phyloP scores from a whole-genome alignment of 2,888 invertebrate genomes.

The Prosapia bicincta region DNA sequence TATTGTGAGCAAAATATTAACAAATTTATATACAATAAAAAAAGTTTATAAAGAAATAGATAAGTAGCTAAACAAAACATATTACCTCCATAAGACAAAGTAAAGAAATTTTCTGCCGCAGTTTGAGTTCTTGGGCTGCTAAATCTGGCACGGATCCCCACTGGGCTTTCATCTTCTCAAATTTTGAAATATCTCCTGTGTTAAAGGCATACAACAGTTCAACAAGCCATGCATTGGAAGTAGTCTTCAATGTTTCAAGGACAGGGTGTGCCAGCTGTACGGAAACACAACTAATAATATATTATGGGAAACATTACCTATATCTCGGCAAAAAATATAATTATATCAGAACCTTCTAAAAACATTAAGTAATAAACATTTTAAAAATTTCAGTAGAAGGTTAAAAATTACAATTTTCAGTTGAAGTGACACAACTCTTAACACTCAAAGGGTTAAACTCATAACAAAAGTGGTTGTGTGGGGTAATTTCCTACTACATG shows the following conservation, averaged over 20 bases:
- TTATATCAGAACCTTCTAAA: no score
- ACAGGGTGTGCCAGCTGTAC: slow-evolving; percentile 90
- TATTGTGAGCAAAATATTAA: no score
- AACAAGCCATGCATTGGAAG: slow-evolving; percentile 82
- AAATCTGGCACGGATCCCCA: slow-evolving; percentile 83
- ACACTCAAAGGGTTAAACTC: no score
- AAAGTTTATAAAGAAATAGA: no score
- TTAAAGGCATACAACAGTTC: slow-evolving; percentile 86
- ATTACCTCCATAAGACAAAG: slow-evolving; percentile 91
- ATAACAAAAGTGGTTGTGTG: no score
- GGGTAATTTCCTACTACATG: no score
- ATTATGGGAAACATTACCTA: not conserved
- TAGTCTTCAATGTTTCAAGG: slow-evolving; percentile 75
- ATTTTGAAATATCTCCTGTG: slow-evolving; percentile 73
- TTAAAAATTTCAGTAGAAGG: no score
- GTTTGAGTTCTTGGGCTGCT: slow-evolving; percentile 70
- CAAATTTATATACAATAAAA: no score
- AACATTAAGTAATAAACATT: no score
- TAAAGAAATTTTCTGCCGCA: slow-evolving; percentile 91
- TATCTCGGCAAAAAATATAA: not conserved
- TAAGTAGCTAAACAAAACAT: no score
- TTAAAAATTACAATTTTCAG: no score
- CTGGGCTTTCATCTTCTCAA: slow-evolving; percentile 65
- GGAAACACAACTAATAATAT: not conserved
- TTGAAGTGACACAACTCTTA: no score